A percentile compares a stretch with the other conserved stretches of the same genome.
phyloP scores from a whole-genome alignment of 2,888 invertebrate species.

The Amblyjoppa fuscipennis region DNA sequence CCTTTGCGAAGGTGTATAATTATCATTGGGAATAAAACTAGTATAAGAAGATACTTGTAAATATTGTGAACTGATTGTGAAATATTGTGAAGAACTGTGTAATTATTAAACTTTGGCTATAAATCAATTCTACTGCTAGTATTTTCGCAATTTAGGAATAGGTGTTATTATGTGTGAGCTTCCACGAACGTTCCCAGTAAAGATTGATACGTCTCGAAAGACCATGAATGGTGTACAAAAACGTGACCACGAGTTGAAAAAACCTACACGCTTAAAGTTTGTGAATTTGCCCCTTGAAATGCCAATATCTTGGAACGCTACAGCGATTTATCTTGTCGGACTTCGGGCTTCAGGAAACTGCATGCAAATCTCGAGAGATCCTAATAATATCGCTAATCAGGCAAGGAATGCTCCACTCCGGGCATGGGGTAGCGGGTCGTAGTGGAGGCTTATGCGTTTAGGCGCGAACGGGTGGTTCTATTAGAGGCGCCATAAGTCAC shows the following conservation, averaged over 20 bases:
- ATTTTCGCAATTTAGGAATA: not conserved
- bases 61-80: too few relatives aligned
- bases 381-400: constrained; percentile 58
- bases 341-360: not conserved
- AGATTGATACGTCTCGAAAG: not conserved
- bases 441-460: constrained; percentile 50
- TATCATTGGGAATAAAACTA: too few relatives aligned
- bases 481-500: constrained; percentile 84
- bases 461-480: constrained; percentile 77
- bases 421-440: constrained; percentile 39
- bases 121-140: too few relatives aligned
- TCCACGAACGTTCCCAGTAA: not conserved
- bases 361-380: constrained; percentile 40
- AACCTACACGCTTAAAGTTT: not conserved
- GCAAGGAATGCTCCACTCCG: constrained; percentile 20
- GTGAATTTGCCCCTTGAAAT: not conserved
- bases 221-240: not conserved
- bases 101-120: too few relatives aligned
- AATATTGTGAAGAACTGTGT: too few relatives aligned
- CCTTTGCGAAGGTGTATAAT: too few relatives aligned
- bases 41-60: too few relatives aligned
- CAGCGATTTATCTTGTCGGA: not conserved
- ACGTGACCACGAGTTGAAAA: not conserved
- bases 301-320: not conserved
- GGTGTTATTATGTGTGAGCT: not conserved